Percentiles rank a stretch among this genome's conserved stretches.
Evolutionary conservation across 2,113 vertebrate genomes (phyloP).

Genomic region (Setophaga coronata): DNA sequence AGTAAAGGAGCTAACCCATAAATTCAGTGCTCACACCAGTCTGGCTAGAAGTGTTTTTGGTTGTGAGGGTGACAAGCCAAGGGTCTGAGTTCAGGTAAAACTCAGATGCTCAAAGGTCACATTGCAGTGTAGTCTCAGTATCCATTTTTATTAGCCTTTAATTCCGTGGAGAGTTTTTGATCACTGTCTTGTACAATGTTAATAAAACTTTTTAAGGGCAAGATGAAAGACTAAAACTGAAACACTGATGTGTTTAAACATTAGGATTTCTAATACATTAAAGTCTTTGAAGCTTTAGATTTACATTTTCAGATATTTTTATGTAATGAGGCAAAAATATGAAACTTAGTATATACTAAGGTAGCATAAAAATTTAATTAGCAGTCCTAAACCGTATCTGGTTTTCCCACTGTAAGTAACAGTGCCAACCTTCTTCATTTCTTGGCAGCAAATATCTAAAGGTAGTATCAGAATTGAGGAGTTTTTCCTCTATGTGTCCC

Average conservation of each 20-base stretch:
- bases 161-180: not conserved
- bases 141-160: not conserved
- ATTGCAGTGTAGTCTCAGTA: not conserved
- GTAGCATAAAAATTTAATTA: not conserved
- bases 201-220: not conserved
- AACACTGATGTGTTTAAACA: not conserved
- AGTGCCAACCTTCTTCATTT: not conserved
- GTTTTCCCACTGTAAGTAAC: not conserved
- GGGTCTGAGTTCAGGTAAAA: not conserved
- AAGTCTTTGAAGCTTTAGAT: not conserved
- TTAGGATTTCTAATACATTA: not conserved
- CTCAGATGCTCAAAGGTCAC: not conserved
- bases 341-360: not conserved
- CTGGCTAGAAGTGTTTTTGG: not conserved
- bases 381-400: not conserved
- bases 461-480: not conserved
- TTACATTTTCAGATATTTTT: not conserved
- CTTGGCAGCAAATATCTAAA: not conserved
- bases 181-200: not conserved
- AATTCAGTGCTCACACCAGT: not conserved
- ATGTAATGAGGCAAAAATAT: not conserved
- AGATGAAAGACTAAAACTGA: not conserved
- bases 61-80: not conserved
- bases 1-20: not conserved
- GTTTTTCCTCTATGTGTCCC: not conserved